These are phyloP conservation scores for Metridium senile DNA, from an alignment of 92 coral and sea anemone species.

Conservation along the genomic window DNA sequence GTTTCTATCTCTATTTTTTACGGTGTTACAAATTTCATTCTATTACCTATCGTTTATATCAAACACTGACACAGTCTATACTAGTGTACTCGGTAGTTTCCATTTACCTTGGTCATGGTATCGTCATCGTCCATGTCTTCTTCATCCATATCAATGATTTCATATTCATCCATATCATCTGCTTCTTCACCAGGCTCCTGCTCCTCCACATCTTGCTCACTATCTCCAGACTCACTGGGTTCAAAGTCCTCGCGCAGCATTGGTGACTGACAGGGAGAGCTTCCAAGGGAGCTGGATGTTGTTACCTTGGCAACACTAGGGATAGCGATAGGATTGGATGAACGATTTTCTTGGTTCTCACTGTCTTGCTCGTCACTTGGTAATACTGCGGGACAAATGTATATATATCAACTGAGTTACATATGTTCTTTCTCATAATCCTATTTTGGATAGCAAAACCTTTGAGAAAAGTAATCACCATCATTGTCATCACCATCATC, in stretches of 20 bases:
- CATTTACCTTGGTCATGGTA: constrained; percentile 44
- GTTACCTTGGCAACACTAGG: constrained; percentile 37
- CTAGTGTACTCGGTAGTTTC: too few relatives aligned
- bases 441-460: too few relatives aligned
- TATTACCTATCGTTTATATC: too few relatives aligned
- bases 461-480: too few relatives aligned
- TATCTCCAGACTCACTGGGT: constrained; percentile 84
- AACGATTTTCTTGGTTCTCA: constrained; percentile 22
- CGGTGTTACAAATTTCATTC: too few relatives aligned
- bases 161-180: constrained; percentile 30
- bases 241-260: constrained; percentile 85
- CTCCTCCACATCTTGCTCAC: constrained; percentile 58
- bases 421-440: too few relatives aligned
- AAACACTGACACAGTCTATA: too few relatives aligned
- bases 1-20: too few relatives aligned
- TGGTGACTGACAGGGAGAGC: constrained; percentile 84
- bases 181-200: constrained; percentile 15
- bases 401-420: too few relatives aligned
- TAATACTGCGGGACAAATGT: constrained; percentile 59
- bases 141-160: constrained; percentile 7
- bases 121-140: constrained; percentile 13
- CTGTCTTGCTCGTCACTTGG: constrained; percentile 44
- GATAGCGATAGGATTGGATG: constrained; percentile 59
- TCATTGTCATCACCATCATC: too few relatives aligned
- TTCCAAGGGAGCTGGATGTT: constrained; percentile 27